Conservation (phyloP, 2,888 invertebrate genomes). For the Drosophila borealis region DNA sequence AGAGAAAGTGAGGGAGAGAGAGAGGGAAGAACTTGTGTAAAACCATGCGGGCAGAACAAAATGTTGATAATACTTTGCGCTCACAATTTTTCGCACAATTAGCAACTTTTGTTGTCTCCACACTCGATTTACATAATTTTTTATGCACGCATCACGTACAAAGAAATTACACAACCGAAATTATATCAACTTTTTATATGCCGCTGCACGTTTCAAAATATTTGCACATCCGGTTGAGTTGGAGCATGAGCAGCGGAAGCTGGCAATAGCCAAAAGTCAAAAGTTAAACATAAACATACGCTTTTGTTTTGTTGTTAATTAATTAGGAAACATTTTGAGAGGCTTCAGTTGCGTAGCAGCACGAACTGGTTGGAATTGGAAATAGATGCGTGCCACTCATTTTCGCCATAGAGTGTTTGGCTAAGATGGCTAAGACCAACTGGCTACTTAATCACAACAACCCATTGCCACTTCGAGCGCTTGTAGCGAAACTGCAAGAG, state of each 20-base stretch:
- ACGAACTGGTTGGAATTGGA: not conserved
- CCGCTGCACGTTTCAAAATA: constrained; percentile 51
- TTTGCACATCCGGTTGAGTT: constrained; percentile 24
- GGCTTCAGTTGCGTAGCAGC: not conserved
- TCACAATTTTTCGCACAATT: constrained; percentile 69
- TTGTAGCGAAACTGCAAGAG: too few relatives aligned
- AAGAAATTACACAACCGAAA: constrained; percentile 23
- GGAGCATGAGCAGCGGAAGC: not conserved
- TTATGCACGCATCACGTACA: constrained; percentile 38
- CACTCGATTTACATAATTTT: constrained; percentile 61
- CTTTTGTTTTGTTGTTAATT: constrained; percentile 8
- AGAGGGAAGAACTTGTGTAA: constrained; percentile 5
- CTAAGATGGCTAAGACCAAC: too few relatives aligned
- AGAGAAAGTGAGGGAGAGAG: not conserved
- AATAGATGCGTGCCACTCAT: not conserved
- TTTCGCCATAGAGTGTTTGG: too few relatives aligned
- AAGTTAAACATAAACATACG: constrained; percentile 34
- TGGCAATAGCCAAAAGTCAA: constrained; percentile 34
- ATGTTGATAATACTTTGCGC: constrained; percentile 59
- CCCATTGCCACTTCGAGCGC: too few relatives aligned
- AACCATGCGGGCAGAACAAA: constrained; percentile 55
- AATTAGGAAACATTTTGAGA: constrained; percentile 29
- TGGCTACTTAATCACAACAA: too few relatives aligned
- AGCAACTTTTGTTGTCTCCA: constrained; percentile 59
- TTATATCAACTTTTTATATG: constrained; percentile 44